A percentile compares a stretch with the other conserved stretches of the same genome.
Conservation (phyloP, 2,888 invertebrate genomes). For the Hypomecis punctinalis region DNA sequence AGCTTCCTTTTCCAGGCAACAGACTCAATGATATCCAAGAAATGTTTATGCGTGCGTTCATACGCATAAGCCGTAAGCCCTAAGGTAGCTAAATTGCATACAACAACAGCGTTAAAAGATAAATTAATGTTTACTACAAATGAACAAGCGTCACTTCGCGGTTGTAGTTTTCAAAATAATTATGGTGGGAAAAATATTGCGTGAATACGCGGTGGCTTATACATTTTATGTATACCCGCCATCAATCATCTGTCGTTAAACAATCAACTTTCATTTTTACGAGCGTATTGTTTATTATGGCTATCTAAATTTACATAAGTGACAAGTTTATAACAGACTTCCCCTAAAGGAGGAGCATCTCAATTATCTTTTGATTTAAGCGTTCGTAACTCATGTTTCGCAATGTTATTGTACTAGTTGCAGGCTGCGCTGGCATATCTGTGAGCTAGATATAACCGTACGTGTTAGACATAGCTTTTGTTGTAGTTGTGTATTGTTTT, state of each 20-base stretch:
- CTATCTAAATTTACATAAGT: slow-evolving; percentile 53
- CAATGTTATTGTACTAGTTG: slow-evolving; percentile 14
- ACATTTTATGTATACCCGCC: slow-evolving; percentile 58
- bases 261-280: slow-evolving; percentile 72
- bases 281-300: slow-evolving; percentile 48
- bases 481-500: neutral
- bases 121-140: slow-evolving; percentile 13
- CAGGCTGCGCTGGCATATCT: neutral
- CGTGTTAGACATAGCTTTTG: neutral
- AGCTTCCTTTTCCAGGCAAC: no score
- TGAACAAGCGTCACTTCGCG: slow-evolving; percentile 31
- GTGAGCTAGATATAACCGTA: neutral
- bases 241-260: slow-evolving; percentile 69
- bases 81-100: neutral
- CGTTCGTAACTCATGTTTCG: slow-evolving; percentile 22
- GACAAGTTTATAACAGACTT: slow-evolving; percentile 46
- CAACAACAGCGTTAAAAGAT: slow-evolving; percentile 29
- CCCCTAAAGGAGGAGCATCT: slow-evolving; percentile 41
- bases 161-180: slow-evolving; percentile 34
- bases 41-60: no score
- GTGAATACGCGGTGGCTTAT: slow-evolving; percentile 61
- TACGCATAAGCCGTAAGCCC: neutral
- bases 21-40: no score
- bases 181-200: slow-evolving; percentile 56
- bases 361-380: slow-evolving; percentile 36